These are phyloP conservation scores for Boleophthalmus pectinirostris DNA, from an alignment of 2,113 vertebrate species.

Conservation along the genomic window DNA sequence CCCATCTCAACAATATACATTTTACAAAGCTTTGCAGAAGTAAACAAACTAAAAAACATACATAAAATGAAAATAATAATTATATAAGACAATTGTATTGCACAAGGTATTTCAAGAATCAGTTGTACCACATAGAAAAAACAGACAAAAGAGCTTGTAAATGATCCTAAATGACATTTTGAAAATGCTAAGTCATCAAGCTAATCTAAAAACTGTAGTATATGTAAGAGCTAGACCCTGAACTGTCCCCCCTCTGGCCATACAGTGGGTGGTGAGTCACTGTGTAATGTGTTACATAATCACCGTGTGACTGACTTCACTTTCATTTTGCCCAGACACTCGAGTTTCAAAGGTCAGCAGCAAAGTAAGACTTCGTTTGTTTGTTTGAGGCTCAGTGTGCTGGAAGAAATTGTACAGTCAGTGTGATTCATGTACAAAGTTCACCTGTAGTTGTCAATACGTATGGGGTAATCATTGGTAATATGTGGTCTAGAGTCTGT, in stretches of 20 bases:
- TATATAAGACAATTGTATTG: background rate
- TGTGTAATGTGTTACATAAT: slow-evolving; percentile 36
- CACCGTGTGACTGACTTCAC: slow-evolving; percentile 17
- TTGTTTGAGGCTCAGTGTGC: background rate
- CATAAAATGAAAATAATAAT: background rate
- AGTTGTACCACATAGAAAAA: background rate
- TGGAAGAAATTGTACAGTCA: background rate
- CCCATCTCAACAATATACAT: no score
- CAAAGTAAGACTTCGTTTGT: background rate
- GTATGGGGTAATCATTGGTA: background rate
- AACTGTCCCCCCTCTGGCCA: background rate
- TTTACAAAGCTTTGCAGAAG: no score
- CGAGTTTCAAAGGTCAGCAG: slow-evolving; percentile 8
- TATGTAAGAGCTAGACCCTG: background rate
- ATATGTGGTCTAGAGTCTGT: no score
- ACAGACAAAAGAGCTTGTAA: no score
- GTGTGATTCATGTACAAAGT: background rate
- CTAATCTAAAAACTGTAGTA: background rate
- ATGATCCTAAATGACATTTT: no score
- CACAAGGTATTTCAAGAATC: background rate
- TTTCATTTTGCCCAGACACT: slow-evolving; percentile 18
- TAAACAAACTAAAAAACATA: no score
- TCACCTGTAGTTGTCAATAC: background rate
- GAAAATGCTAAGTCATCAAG: background rate
- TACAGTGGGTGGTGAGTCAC: background rate